These are phyloP conservation scores for Melanophora roralis DNA, from an alignment of 2,888 invertebrate species.

Conservation along the genomic window DNA sequence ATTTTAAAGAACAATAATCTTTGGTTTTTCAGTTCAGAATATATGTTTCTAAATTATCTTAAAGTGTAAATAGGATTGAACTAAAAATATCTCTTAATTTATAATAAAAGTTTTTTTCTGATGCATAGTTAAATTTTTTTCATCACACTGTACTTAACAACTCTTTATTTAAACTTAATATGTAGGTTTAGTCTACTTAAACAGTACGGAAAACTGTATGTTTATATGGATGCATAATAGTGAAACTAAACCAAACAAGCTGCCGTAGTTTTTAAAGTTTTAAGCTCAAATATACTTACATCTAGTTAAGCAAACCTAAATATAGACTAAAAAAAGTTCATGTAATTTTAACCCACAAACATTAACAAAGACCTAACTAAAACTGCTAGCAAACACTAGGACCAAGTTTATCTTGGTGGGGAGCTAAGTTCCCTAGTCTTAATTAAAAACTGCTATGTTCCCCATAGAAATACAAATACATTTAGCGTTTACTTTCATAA, in stretches of 20 bases:
- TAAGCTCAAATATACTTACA: not conserved
- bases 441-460: constrained; percentile 17
- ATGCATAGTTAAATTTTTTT: no score
- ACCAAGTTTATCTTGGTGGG: not conserved
- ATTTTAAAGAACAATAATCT: no score
- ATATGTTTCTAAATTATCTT: no score
- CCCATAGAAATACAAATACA: constrained; percentile 8
- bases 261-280: not conserved
- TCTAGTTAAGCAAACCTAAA: not conserved
- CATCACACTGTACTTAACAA: not conserved
- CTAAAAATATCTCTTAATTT: no score
- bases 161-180: not conserved
- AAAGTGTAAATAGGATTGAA: no score
- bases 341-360: constrained; percentile 27
- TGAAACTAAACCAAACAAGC: constrained; percentile 3
- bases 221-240: no score
- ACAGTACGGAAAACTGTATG: not conserved
- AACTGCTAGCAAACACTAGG: not conserved
- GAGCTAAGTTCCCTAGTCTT: constrained; percentile 9
- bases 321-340: not conserved
- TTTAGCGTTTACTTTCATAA: constrained; percentile 25
- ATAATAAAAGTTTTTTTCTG: no score
- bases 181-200: constrained; percentile 5
- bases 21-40: no score
- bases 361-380: constrained; percentile 22